phyloP scores from a whole-genome alignment of 2,888 invertebrate genomes.

The Heptascelio sp. region DNA sequence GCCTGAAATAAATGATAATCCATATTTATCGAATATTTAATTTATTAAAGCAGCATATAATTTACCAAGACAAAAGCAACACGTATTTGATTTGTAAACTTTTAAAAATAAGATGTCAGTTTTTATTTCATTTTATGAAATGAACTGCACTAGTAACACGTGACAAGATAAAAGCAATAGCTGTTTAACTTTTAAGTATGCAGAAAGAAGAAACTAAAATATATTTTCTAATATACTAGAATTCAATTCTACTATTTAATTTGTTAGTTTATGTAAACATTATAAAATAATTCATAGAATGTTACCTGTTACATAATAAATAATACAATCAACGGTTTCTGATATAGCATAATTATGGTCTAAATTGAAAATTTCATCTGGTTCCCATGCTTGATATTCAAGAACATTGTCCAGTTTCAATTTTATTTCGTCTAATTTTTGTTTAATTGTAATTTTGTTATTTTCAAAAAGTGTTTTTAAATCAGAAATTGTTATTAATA shows the following conservation, averaged over 20 bases:
- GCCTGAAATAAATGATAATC: no score
- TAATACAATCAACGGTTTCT: conserved; percentile 18
- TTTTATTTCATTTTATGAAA: no score
- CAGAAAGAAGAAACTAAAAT: no score
- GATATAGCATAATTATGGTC: conserved; percentile 18
- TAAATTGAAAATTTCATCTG: conserved; percentile 25
- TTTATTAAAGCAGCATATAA: no score
- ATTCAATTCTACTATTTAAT: not conserved
- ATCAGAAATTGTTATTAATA: conserved; percentile 45
- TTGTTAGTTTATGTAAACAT: not conserved
- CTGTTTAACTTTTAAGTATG: no score
- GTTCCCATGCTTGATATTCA: conserved; percentile 34
- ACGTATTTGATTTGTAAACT: no score
- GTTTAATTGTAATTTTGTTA: not conserved
- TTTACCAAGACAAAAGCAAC: no score
- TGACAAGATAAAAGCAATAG: no score
- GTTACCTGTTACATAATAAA: conserved; percentile 52
- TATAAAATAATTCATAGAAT: not conserved
- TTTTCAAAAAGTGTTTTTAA: conserved; percentile 45
- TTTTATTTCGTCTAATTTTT: conserved; percentile 4
- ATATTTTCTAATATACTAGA: no score
- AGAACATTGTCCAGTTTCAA: conserved; percentile 19
- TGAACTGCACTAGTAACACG: no score
- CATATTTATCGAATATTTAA: no score
- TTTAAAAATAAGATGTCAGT: no score